Evolutionary conservation across 2,113 vertebrate species (phyloP), one percentile per base, ranked within the genome.

Genomic region (Morone chrysops): DNA sequence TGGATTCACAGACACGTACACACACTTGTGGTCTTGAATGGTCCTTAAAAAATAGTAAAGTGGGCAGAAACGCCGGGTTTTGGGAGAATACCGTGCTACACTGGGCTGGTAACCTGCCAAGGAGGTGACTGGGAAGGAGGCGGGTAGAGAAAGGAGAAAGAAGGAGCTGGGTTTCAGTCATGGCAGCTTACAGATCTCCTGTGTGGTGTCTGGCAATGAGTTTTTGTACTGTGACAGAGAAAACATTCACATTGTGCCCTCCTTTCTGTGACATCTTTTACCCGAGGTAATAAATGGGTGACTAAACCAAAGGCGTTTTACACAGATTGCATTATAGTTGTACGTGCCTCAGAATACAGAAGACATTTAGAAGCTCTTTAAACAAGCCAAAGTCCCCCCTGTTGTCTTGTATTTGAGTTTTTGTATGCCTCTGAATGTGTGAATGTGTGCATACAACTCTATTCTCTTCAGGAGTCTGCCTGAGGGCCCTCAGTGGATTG

Each of bases 241-340:
- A 82, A 73, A 80, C 81, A 53, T 77, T 88, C 88, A 80, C 77
- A 61, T 69, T 67, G 76, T 78, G 54, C 38, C 57, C 57, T 78
- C 54, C 48, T 70, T 80, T 76, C 59, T 87, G 65, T 89, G 82
- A 80, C 87, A 80, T 82, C 82, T 74, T 86, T 84, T 70, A 84
- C 80, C 78, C 78, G 13, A 50, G 87, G 63, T 86, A 85, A 47
- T 75, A 57, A 65, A 62, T 74, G 54, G 22, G 40, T 69, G 51
- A 85, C 16, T 69, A 72, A 82, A 62, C 9, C 2, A 11, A 18
- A 0, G 18, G 61, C 5, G 0, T 22, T n/a, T 89, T 90, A 85
- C 68, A 65, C 41, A 68, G 53, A 61, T 91, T 89, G 56, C 62
- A 45, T 78, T 80, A 82, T 48, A 63, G 63, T 50, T 50, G 48